Evolutionary conservation across 2,113 vertebrate genomes (phyloP), one percentile per base, ranked within the genome.

Genomic region (Montifringilla adamsi): DNA sequence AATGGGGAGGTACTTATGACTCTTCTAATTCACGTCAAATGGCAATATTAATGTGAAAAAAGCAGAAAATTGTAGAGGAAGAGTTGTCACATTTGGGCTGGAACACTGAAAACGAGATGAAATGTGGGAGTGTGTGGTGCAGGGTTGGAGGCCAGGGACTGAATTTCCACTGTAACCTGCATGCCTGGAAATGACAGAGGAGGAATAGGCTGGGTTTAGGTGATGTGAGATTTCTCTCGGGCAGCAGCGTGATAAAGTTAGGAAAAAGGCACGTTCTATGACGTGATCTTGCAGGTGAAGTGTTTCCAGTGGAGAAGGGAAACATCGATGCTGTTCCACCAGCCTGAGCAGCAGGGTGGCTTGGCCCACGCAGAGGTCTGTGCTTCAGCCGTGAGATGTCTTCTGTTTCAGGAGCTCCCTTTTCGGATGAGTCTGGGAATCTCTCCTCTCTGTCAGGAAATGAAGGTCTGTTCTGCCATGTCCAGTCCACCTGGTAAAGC

Each of bases 261-360:
- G 0, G 3, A n/a, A 73, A 85, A 69, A n/a, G 64, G 43, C 27
- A 27, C 6, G 1, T 59, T 68, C 39, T 55, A 3, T 63, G 73
- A 60, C 21, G 47, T 47, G 63, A 15, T 63, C 10, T 10, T 67
- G 76, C 80, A 86, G 81, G 84, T 87, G 0, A 77, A 74, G 76
- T 1, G 5, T 92, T 96, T 94, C 88, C 95, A 94, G 79, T 16
- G 13, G 55, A 67, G 80, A 90, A 84, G 91, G 94, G 88, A 96
- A 96, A 89, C 20, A 53, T 3, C 87, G 91, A 81, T 3, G 33
- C 43, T 41, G 33, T 55, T 52, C 43, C n/a, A 55, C 15, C 15
- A 74, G 74, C 55, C 76, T 58, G 87, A 93, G 84, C 90, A 43
- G 8, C 47, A 8, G 90, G 47, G 81, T 59, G 31, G 69, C 52